Percentiles rank a stretch among this genome's conserved stretches.
phyloP scores from a whole-genome alignment of 2,797 vertebrate species.

The Enteromius thamalakanensis region DNA sequence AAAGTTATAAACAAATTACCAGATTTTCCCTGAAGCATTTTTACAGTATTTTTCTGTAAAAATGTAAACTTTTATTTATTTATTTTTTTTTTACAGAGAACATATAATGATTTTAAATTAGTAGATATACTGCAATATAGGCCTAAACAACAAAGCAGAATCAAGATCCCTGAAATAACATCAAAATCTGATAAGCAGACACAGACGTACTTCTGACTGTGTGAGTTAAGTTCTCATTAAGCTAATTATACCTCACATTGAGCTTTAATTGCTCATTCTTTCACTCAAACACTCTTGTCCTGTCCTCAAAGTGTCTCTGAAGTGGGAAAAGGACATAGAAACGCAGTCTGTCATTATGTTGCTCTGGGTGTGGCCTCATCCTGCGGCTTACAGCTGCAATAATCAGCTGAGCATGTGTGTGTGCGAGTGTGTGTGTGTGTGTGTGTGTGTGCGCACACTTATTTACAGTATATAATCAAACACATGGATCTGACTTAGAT shows the following conservation, averaged over 20 bases:
- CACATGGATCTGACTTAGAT: slow-evolving; percentile 12
- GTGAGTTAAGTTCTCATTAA: background rate
- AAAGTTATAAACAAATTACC: too few relatives aligned
- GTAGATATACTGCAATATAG: too few relatives aligned
- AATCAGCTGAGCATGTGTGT: slow-evolving; percentile 19
- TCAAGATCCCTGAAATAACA: background rate
- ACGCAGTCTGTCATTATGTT: slow-evolving; percentile 40
- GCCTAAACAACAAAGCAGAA: background rate
- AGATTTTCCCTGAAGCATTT: too few relatives aligned
- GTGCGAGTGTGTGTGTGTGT: background rate
- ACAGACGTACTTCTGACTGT: background rate
- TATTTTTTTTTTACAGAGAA: too few relatives aligned
- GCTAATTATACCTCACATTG: background rate
- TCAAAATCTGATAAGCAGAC: background rate
- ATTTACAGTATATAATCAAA: slow-evolving; percentile 20
- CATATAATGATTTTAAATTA: too few relatives aligned
- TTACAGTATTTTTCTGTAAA: too few relatives aligned
- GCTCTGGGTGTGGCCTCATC: slow-evolving; percentile 38
- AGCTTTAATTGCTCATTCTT: background rate
- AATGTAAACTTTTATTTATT: too few relatives aligned
- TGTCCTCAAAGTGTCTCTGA: background rate
- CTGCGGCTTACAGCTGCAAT: slow-evolving; percentile 39
- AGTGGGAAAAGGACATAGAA: slow-evolving; percentile 16
- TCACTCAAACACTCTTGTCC: background rate
- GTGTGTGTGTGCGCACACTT: background rate